Evolutionary conservation across 2,113 vertebrate species (phyloP), one percentile per base, ranked within the genome.

Genomic region (Channa maculata): DNA sequence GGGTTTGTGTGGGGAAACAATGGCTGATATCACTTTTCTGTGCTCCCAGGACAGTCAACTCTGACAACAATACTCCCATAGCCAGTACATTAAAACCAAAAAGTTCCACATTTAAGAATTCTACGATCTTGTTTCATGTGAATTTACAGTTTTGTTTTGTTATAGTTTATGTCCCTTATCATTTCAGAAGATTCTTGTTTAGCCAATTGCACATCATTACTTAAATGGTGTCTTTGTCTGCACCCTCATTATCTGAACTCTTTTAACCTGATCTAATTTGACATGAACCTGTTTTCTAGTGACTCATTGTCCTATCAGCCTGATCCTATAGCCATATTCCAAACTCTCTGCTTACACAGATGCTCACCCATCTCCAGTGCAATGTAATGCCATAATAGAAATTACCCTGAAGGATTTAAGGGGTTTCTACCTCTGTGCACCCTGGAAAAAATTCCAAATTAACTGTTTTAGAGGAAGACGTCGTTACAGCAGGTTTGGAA

Each of bases 391-490:
- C 85, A 89, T 92, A 74, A 55, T 73, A 71, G 57, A 72, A 87
- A 80, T 59, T 34, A 81, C 75, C 78, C 82, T 74, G 70, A 76
- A 55, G 50, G 75, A 83, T 72, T 82, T 11, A 73, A 83, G 77
- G 82, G 88, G 83, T 85, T 72, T 77, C 87, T 89, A 90, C 86
- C 86, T 88, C 87, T 85, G 75, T 61, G 60, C 82, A 82, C 72
- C 82, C 71, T 71, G 73, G 41, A 73, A 77, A 38, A 34, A 52
- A 4, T 5, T 7, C 24, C 24, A 24, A 24, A 24, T 24, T 59
- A 39, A 63, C 48, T 79, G 58, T 51, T 71, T 15, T 38, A 8
- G 50, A 37, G 48, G 57, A 71, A 57, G 49, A 51, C 49, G 0
- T 68, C 70, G 60, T 62, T 83, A 65, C 8, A 5, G 75, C 39